phyloP scores from a whole-genome alignment of 2,113 vertebrate species.

The Alethe castanea region DNA sequence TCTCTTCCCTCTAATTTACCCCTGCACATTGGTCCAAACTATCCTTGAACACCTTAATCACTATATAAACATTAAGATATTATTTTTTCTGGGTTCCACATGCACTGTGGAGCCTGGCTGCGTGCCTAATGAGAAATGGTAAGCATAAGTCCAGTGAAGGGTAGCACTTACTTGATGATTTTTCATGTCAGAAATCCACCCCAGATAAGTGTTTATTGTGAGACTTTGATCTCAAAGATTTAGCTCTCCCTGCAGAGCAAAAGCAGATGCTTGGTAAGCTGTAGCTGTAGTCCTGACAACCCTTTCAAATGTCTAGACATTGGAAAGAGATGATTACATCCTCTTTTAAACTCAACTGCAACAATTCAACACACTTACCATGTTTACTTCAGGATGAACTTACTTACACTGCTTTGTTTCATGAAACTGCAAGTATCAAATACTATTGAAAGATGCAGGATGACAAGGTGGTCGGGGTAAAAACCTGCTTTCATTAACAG shows the following conservation, averaged over 20 bases:
- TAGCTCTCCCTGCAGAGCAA: slow-evolving; percentile 33
- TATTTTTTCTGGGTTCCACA: background rate
- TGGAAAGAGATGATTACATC: slow-evolving; percentile 15
- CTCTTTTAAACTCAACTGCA: slow-evolving; percentile 19
- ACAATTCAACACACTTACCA: background rate
- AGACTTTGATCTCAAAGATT: slow-evolving; percentile 54
- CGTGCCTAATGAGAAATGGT: background rate
- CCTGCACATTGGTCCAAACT: background rate
- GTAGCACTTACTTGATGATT: background rate
- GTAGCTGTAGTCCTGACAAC: slow-evolving; percentile 63
- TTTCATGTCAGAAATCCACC: slow-evolving; percentile 13
- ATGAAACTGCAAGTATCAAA: background rate
- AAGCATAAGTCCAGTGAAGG: background rate
- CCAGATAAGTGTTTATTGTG: background rate
- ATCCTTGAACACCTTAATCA: background rate
- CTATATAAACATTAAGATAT: background rate
- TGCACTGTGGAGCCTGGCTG: background rate
- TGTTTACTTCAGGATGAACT: slow-evolving; percentile 23
- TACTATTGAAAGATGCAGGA: background rate
- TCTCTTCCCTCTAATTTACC: background rate
- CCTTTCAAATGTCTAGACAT: slow-evolving; percentile 41
- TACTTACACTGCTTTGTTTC: background rate
- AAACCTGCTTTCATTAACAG: background rate
- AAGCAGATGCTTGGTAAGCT: slow-evolving; percentile 50
- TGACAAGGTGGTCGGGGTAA: background rate